Percentiles rank a stretch among this genome's conserved stretches.
These are phyloP conservation scores for Tinea pellionella DNA, from an alignment of 2,888 invertebrate species.

Conservation along the genomic window DNA sequence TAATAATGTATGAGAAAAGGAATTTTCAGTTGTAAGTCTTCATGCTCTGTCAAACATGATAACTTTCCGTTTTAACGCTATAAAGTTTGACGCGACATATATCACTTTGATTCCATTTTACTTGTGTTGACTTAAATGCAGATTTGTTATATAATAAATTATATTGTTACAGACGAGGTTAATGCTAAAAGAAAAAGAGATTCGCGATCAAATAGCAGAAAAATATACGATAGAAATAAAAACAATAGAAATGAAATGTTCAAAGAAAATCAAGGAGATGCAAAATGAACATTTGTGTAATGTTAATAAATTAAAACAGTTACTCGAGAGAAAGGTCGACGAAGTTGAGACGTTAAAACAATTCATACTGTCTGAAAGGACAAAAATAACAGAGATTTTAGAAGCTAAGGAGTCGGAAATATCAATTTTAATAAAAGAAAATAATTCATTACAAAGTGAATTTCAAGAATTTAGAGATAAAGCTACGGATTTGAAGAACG, in stretches of 20 bases:
- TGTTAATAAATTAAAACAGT: slow-evolving; percentile 54
- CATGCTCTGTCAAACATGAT: too few relatives aligned
- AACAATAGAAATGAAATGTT: slow-evolving; percentile 65
- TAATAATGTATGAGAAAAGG: too few relatives aligned
- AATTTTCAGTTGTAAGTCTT: too few relatives aligned
- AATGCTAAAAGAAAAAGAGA: slow-evolving; percentile 67
- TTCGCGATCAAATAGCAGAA: slow-evolving; percentile 76
- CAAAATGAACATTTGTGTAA: slow-evolving; percentile 59
- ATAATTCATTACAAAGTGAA: slow-evolving; percentile 44
- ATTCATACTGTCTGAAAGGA: slow-evolving; percentile 59
- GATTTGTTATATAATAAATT: too few relatives aligned
- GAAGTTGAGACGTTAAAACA: slow-evolving; percentile 65
- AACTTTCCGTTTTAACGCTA: too few relatives aligned
- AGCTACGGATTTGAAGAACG: slow-evolving; percentile 34
- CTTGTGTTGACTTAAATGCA: too few relatives aligned
- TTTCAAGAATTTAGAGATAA: slow-evolving; percentile 46
- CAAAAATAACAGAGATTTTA: slow-evolving; percentile 59
- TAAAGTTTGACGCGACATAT: too few relatives aligned
- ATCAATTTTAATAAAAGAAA: slow-evolving; percentile 53
- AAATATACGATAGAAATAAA: slow-evolving; percentile 73
- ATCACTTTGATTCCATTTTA: too few relatives aligned
- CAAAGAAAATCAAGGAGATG: slow-evolving; percentile 55
- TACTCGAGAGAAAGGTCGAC: slow-evolving; percentile 61
- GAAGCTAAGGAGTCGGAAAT: slow-evolving; percentile 64
- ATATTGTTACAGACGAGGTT: slow-evolving; percentile 47